Evolutionary conservation across 2,888 invertebrate species (phyloP), one percentile per base, ranked within the genome.

Genomic region (Apoderus coryli): DNA sequence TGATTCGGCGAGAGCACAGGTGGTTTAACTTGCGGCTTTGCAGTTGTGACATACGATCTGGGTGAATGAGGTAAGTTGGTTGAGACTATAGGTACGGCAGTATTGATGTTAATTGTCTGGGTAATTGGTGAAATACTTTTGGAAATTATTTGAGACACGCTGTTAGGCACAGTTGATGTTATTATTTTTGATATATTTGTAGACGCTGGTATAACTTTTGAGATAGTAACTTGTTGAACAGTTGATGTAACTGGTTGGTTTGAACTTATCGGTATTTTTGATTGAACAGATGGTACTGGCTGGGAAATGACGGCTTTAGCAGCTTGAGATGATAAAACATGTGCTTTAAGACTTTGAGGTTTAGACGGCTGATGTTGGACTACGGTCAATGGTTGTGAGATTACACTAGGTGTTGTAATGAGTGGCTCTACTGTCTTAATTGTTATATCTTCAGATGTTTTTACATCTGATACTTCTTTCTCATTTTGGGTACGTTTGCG

Each of bases 311-410:
- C 48, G n/a, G 53, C 52, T 40, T 56, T 52, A 3, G 55, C 52
- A 2, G 50, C 55, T 39, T 65, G 64, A 16, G 64, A 61, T 30
- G 67, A 69, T 11, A 73, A 47, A 3, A 73, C 71, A 38, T 72
- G 72, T 2, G 72, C 72, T 44, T 73, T 73, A 3, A 73, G 51
- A 4, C 69, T 68, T 11, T 69, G 71, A 1, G 68, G 64, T 42
- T 58, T 64, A 32, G 54, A 56, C 3, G 25, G 19, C 48, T 42
- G 42, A 27, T 44, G 46, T 30, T 46, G 45, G 3, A 43, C 40
- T 10, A 43, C 38, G 5, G 36, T 43, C 22, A 35, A 29, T 27
- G 36, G 42, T 31, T 43, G 43, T 2, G 45, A 22, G 14, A 46
- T 38, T 15, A 45, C 37, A 27, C 35, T 34, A 27, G 35, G 27